phyloP scores from a whole-genome alignment of 2,113 vertebrate species.

The Pandion haliaetus region DNA sequence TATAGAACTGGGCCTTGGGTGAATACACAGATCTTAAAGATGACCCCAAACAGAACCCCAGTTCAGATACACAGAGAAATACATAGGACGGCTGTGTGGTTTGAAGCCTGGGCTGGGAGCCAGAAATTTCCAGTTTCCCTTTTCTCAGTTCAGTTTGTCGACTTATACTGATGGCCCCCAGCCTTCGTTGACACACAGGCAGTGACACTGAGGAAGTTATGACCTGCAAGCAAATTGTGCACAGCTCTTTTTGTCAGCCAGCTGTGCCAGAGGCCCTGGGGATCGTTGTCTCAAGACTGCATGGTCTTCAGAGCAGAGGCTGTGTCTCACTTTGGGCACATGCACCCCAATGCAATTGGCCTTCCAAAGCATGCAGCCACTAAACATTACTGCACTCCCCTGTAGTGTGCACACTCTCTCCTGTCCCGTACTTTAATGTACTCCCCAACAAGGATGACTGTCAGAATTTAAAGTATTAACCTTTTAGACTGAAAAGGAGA shows the following conservation, averaged over 20 bases:
- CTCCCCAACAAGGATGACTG: background rate
- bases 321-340: background rate
- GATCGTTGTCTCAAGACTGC: background rate
- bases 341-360: accelerated
- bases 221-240: background rate
- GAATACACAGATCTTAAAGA: background rate
- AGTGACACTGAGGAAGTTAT: background rate
- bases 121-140: background rate
- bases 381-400: background rate
- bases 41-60: background rate
- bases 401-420: accelerated
- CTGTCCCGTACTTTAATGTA: background rate
- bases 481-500: background rate
- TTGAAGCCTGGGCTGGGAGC: slow-evolving; percentile 6
- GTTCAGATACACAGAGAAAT: background rate
- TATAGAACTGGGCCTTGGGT: background rate
- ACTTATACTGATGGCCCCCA: accelerated
- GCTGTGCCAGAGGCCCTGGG: background rate
- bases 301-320: background rate
- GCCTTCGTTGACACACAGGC: background rate
- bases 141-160: background rate
- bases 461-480: background rate
- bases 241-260: background rate
- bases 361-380: background rate
- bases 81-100: background rate